These are phyloP conservation scores for Drosophila phalerata DNA, from an alignment of 2,888 invertebrate genomes.

Conservation along the genomic window DNA sequence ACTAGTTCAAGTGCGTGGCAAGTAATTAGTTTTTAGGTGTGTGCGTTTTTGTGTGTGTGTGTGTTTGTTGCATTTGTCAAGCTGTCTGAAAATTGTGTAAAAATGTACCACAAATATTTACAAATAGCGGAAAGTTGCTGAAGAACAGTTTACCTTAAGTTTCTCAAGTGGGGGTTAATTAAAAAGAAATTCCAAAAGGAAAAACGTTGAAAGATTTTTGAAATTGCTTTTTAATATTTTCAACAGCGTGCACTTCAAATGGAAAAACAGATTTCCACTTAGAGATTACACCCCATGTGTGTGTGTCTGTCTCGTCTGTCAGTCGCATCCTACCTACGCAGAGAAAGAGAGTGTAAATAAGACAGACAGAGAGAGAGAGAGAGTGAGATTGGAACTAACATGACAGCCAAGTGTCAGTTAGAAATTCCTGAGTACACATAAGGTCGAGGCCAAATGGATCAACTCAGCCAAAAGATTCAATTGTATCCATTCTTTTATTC, in stretches of 20 bases:
- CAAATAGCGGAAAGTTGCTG: conserved; percentile 44
- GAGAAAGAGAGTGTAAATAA: background rate
- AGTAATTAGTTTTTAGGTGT: conserved; percentile 68
- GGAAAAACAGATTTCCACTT: conserved; percentile 70
- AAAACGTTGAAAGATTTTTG: conserved; percentile 49
- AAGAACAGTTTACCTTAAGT: conserved; percentile 58
- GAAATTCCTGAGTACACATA: conserved; percentile 6
- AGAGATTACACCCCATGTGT: conserved; percentile 56
- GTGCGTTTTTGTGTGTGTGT: conserved; percentile 25
- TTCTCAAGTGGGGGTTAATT: conserved; percentile 70
- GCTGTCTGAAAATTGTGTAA: conserved; percentile 43
- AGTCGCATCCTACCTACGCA: conserved; percentile 37
- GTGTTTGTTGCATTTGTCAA: conserved; percentile 52
- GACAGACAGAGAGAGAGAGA: conserved; percentile 1
- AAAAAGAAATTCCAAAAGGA: conserved; percentile 52
- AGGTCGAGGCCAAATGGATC: conserved; percentile 35
- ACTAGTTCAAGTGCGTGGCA: conserved; percentile 77
- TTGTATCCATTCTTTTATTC: background rate
- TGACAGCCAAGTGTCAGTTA: conserved; percentile 45
- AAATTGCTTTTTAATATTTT: conserved; percentile 79
- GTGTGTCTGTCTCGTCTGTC: conserved; percentile 16
- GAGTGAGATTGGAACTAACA: background rate
- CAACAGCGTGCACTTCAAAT: conserved; percentile 54
- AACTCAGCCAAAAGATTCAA: conserved; percentile 1
- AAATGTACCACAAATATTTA: conserved; percentile 71